Conservation (phyloP, 2,797 vertebrate genomes). For the Crenuchus spilurus region DNA sequence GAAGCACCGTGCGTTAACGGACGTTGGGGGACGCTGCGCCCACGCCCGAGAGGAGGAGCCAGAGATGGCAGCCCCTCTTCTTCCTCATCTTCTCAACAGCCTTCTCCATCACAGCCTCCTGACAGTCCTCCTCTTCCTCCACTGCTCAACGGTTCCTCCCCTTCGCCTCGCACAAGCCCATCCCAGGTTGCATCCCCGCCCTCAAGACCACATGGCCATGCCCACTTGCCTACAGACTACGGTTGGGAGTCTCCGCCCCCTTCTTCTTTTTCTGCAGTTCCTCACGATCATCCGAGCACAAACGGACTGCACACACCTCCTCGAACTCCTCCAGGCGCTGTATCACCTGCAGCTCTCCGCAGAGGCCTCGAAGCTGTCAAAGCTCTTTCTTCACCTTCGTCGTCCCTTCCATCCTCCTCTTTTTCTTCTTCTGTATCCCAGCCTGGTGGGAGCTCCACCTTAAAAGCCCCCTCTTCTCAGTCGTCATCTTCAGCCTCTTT, state of each 20-base stretch:
- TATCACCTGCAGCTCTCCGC: slow-evolving; percentile 89
- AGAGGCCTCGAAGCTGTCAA: slow-evolving; percentile 92
- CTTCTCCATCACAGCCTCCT: slow-evolving; percentile 81
- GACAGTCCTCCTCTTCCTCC: slow-evolving; percentile 86
- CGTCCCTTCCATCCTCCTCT: slow-evolving; percentile 65
- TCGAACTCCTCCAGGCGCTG: slow-evolving; percentile 83
- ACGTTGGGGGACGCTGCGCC: slow-evolving; percentile 94
- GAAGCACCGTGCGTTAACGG: slow-evolving; percentile 96
- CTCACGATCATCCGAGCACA: slow-evolving; percentile 80
- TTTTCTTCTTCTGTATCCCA: slow-evolving; percentile 59
- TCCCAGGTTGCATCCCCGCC: slow-evolving; percentile 85
- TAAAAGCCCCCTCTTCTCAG: slow-evolving; percentile 67
- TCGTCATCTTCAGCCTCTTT: slow-evolving; percentile 62
- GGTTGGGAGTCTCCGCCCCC: slow-evolving; percentile 85
- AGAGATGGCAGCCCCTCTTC: slow-evolving; percentile 92
- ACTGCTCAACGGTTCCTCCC: slow-evolving; percentile 84
- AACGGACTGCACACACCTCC: slow-evolving; percentile 89
- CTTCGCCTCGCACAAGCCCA: slow-evolving; percentile 90
- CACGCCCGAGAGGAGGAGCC: slow-evolving; percentile 83
- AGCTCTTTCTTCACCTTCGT: slow-evolving; percentile 79
- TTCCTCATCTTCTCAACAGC: slow-evolving; percentile 85
- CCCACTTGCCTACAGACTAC: slow-evolving; percentile 79
- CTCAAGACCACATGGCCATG: slow-evolving; percentile 71
- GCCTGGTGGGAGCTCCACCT: slow-evolving; percentile 55
- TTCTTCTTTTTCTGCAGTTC: neutral